These are phyloP conservation scores for Chauna torquata DNA, from an alignment of 2,113 vertebrate genomes.

Conservation along the genomic window DNA sequence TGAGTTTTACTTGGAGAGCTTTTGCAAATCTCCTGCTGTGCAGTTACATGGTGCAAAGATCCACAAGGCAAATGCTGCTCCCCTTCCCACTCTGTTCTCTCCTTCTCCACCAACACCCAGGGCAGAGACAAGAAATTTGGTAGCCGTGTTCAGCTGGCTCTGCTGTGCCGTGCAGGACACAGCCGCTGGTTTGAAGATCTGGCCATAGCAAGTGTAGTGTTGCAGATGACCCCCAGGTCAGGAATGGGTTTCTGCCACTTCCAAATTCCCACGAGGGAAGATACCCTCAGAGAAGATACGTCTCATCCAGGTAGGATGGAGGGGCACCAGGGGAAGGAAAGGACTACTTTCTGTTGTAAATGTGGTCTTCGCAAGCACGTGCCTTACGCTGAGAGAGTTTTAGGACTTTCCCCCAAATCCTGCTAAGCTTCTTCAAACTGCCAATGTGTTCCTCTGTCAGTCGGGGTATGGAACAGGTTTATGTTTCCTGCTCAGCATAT, in stretches of 20 bases:
- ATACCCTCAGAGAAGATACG: not conserved
- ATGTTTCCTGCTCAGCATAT: conserved; percentile 60
- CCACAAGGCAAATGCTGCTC: not conserved
- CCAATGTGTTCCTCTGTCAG: not conserved
- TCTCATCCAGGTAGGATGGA: not conserved
- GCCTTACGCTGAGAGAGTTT: not conserved
- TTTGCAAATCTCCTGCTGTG: not conserved
- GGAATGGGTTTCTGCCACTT: not conserved
- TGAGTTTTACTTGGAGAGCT: not conserved
- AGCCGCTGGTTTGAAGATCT: not conserved
- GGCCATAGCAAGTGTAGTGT: not conserved
- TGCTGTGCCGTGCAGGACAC: not conserved
- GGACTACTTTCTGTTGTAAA: not conserved
- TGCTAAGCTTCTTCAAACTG: conserved; percentile 29
- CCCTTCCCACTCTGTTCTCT: not conserved
- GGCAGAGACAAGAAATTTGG: not conserved
- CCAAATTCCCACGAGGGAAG: fast-evolving
- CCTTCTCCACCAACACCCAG: not conserved
- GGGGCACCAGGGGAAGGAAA: not conserved
- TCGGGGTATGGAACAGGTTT: conserved; percentile 44
- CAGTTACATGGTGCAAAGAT: not conserved
- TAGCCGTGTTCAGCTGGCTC: not conserved
- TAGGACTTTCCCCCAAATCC: conserved; percentile 6
- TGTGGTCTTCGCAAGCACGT: not conserved
- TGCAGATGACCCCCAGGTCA: not conserved